Evolutionary conservation across 2,113 vertebrate genomes (phyloP).

Genomic region (Ophiodon elongatus): DNA sequence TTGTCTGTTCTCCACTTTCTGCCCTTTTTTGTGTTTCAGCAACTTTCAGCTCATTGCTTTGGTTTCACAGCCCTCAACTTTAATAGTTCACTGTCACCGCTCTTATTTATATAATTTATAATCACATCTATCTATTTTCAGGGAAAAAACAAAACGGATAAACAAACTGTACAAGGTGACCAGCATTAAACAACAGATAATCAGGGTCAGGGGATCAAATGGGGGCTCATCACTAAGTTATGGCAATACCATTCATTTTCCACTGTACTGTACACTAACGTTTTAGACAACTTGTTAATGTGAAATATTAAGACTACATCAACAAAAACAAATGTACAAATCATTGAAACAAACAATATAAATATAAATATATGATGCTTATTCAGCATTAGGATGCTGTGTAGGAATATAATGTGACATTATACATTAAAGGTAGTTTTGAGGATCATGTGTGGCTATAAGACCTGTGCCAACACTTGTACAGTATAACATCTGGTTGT

Average conservation of each 20-base stretch:
- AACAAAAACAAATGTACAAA: too few relatives aligned
- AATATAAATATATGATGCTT: slow-evolving; percentile 1
- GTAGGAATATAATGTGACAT: background rate
- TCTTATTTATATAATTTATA: background rate
- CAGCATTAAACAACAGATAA: background rate
- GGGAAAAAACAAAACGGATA: background rate
- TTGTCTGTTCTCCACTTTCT: background rate
- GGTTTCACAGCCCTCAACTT: background rate
- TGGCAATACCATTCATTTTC: background rate
- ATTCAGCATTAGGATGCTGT: background rate
- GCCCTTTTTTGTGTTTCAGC: background rate
- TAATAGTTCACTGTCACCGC: background rate
- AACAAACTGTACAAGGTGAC: background rate
- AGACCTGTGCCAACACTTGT: background rate
- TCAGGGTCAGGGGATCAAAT: too few relatives aligned
- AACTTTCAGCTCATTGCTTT: slow-evolving; percentile 20
- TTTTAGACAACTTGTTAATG: background rate
- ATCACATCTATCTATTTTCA: background rate
- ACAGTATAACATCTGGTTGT: background rate
- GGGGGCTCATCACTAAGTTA: background rate
- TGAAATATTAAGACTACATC: too few relatives aligned
- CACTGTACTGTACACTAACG: background rate
- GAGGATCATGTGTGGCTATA: background rate
- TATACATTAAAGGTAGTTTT: background rate
- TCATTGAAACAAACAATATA: too few relatives aligned